Evolutionary conservation across 2,888 invertebrate genomes (phyloP).

Genomic region (Phasia obesa): DNA sequence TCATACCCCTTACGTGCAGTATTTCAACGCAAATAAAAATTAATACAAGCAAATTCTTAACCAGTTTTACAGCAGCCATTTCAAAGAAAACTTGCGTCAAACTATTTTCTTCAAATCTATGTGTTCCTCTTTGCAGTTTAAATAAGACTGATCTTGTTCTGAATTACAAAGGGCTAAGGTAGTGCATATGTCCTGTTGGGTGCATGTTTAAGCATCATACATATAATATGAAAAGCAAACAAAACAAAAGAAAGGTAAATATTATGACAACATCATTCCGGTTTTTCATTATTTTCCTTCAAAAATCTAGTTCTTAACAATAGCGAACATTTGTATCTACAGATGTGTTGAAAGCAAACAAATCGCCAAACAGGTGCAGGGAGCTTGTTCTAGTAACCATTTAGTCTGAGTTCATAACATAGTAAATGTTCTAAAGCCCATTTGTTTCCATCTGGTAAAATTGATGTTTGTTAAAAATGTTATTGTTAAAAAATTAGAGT

Average conservation of each 20-base stretch:
- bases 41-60: slow-evolving; percentile 50
- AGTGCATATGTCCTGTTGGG: neutral
- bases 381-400: neutral
- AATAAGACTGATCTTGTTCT: slow-evolving; percentile 51
- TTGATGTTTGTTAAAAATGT: too few species aligned
- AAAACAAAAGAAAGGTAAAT: slow-evolving; percentile 2
- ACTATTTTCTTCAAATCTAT: slow-evolving; percentile 14
- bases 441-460: too few species aligned
- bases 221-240: slow-evolving; percentile 23
- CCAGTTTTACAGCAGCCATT: slow-evolving; percentile 61
- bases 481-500: too few species aligned
- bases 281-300: slow-evolving; percentile 25
- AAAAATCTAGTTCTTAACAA: slow-evolving; percentile 32
- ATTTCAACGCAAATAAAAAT: slow-evolving; percentile 23
- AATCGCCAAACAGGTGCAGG: slow-evolving; percentile 13
- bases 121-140: slow-evolving; percentile 44
- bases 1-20: slow-evolving; percentile 17
- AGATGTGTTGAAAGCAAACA: slow-evolving; percentile 38
- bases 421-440: too few species aligned
- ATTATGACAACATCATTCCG: slow-evolving; percentile 21
- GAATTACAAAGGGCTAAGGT: slow-evolving; percentile 44
- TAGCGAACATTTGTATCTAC: neutral
- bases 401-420: neutral
- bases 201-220: slow-evolving; percentile 7
- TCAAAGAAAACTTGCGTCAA: slow-evolving; percentile 4